Evolutionary conservation across 2,797 vertebrate genomes (phyloP), one percentile per base, ranked within the genome.

Genomic region (Psittacula echo): DNA sequence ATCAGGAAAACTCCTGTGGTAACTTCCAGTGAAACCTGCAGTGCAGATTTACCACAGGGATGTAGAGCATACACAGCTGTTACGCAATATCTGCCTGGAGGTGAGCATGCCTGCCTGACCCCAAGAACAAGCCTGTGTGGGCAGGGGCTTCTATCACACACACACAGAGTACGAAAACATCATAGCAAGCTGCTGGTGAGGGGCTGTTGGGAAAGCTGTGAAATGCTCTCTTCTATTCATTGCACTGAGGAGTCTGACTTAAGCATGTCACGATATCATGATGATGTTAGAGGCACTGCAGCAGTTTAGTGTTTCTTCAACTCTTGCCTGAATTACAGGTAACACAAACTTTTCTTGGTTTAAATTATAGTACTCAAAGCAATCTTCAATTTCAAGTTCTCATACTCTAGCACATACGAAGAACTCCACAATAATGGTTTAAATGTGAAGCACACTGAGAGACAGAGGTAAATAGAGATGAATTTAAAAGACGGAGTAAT

Each of bases 11-110:
- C 20, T 66, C 30, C 68, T 18, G 17, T 20, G 64, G 45, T 11
- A 17, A 44, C 23, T 37, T 4, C 5, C 76, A 23, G 22, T 2
- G 44, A 22, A 20, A 22, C 2, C 74, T 53, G 50, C 50, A 11
- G 12, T 16, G 32, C 71, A 76, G 67, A 37, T 39, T 42, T 27
- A 24, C 41, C 39, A 0, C 2, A 20, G 0, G 3, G 32, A 13
- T 10, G 61, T 44, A 24, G 62, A 56, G 48, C 18, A 4, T 8
- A 1, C 45, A 29, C 51, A 71, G 61, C 76, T 74, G 66, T 39
- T 76, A 42, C 17, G 56, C 47, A 66, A 30, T 54, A 41, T 13
- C 58, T 91, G 50, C 34, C 53, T 30, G 26, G 39, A 62, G 82
- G 15, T 19, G 32, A 4, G 3, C 7, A 30, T 5, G 26, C 73